Conservation (phyloP, 2,888 invertebrate genomes). For the Autographa gamma region DNA sequence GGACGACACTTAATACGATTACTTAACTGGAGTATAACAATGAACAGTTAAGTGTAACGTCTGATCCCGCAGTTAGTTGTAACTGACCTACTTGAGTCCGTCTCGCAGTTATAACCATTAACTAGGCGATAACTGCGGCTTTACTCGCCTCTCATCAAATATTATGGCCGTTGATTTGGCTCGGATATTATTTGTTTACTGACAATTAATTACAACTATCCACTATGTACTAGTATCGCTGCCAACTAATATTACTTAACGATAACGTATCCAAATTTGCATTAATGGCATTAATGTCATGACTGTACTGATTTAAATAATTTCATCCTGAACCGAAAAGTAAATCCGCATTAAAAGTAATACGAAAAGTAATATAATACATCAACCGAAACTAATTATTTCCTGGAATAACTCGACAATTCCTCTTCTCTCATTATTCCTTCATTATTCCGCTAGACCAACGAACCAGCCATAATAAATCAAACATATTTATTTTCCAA, state of each 20-base stretch:
- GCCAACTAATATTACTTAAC: not conserved
- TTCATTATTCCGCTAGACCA: not conserved
- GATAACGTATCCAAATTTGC: not conserved
- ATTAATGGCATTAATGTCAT: not conserved
- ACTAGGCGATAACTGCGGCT: not conserved
- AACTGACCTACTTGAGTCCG: conserved; percentile 4
- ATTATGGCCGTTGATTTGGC: conserved; percentile 1
- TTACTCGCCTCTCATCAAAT: not conserved
- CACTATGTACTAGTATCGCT: not conserved
- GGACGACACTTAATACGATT: not conserved
- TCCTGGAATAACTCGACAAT: not conserved
- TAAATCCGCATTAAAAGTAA: not conserved
- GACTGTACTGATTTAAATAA: not conserved
- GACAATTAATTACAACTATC: not conserved
- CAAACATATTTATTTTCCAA: conserved; percentile 3
- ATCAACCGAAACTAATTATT: not conserved
- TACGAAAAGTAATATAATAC: not conserved
- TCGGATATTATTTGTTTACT: not conserved
- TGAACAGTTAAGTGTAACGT: conserved; percentile 1
- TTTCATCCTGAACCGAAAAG: not conserved
- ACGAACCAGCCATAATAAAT: not conserved
- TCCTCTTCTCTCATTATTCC: not conserved
- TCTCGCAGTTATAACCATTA: not conserved
- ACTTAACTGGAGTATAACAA: conserved; percentile 1
- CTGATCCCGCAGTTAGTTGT: not conserved